These are phyloP conservation scores for Cydia amplana DNA, from an alignment of 1,140 invertebrate species.

Conservation along the genomic window DNA sequence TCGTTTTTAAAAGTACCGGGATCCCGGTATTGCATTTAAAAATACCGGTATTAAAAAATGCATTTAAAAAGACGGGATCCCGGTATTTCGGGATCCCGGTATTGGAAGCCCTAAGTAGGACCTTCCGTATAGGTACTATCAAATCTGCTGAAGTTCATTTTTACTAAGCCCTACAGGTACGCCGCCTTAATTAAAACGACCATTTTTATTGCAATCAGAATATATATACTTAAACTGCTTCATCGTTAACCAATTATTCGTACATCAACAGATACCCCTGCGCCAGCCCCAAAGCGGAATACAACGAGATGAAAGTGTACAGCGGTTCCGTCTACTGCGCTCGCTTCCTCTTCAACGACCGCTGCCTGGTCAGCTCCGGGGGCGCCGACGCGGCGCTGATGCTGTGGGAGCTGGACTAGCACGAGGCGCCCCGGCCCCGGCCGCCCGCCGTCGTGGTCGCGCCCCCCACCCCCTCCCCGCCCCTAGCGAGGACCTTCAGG, in stretches of 20 bases:
- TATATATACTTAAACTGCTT: too few species aligned
- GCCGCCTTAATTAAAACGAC: too few species aligned
- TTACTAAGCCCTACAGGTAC: background rate
- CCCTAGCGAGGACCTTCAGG: constrained; percentile 55
- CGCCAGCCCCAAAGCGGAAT: constrained; percentile 90
- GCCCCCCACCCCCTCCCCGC: constrained; percentile 70
- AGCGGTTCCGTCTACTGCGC: constrained; percentile 91
- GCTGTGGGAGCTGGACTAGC: constrained; percentile 93
- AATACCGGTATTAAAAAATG: too few species aligned
- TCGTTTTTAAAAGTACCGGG: too few species aligned
- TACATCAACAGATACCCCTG: constrained; percentile 85
- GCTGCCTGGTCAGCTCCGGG: constrained; percentile 92
- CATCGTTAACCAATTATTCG: background rate
- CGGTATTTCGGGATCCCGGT: too few species aligned
- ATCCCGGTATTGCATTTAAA: too few species aligned
- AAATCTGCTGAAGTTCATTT: too few species aligned
- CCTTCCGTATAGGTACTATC: too few species aligned
- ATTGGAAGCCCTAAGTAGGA: too few species aligned
- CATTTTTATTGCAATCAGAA: too few species aligned
- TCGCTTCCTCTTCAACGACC: constrained; percentile 91
- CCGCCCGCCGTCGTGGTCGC: constrained; percentile 63
- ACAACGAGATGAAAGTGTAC: constrained; percentile 93
- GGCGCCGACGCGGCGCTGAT: constrained; percentile 95
- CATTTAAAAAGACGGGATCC: too few species aligned
- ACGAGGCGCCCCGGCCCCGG: constrained; percentile 56